These are phyloP conservation scores for Scalopus aquaticus DNA, from an alignment of 2,113 vertebrate genomes.

Conservation along the genomic window DNA sequence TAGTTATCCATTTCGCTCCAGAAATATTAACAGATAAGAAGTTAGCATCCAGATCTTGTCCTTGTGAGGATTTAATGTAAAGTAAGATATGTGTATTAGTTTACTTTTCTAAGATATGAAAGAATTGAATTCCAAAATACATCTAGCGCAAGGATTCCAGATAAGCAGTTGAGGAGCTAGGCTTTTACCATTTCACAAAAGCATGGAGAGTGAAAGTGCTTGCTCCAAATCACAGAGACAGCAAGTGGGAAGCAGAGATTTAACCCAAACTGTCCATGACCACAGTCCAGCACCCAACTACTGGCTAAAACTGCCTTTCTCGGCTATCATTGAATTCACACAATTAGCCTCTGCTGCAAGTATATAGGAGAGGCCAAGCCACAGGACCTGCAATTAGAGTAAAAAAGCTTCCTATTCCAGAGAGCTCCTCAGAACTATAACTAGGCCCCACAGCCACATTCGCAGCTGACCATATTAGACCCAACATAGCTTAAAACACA, in stretches of 20 bases:
- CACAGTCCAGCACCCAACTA: neutral
- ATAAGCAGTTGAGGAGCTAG: neutral
- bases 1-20: neutral
- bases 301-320: neutral
- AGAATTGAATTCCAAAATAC: conserved; percentile 14
- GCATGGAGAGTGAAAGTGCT: neutral
- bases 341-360: neutral
- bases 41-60: neutral
- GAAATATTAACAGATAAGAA: neutral
- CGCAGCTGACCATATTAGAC: neutral
- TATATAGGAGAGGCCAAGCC: neutral
- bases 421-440: neutral
- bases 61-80: neutral
- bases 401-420: neutral
- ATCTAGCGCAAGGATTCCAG: neutral
- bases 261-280: neutral
- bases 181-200: conserved; percentile 38
- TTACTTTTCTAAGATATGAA: neutral
- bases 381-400: neutral
- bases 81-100: neutral
- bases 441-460: neutral
- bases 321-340: neutral
- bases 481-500: neutral
- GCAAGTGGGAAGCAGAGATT: neutral
- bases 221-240: neutral